These are phyloP conservation scores for Arrhamphus sclerolepis DNA, from an alignment of 2,797 vertebrate species.

Conservation along the genomic window DNA sequence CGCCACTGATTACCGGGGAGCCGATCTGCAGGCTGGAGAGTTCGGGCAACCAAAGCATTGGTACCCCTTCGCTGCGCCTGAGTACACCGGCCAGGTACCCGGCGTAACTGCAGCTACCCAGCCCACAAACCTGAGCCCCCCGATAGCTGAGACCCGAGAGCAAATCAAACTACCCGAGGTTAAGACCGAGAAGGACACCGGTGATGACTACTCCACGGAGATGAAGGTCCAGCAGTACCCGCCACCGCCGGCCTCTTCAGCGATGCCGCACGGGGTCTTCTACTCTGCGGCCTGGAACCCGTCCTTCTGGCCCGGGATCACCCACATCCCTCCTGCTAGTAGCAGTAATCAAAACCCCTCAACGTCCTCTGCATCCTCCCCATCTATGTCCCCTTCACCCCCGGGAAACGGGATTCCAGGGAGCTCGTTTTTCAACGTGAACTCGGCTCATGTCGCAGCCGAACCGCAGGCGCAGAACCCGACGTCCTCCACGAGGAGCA, in stretches of 20 bases:
- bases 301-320: conserved; percentile 82
- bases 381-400: conserved; percentile 77
- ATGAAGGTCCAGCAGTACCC: conserved; percentile 68
- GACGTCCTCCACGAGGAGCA: conserved; percentile 73
- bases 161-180: conserved; percentile 78
- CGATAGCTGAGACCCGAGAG: conserved; percentile 73
- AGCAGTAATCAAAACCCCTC: conserved; percentile 53
- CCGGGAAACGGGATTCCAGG: conserved; percentile 54
- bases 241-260: conserved; percentile 47
- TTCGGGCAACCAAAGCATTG: conserved; percentile 79
- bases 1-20: conserved; percentile 71
- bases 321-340: conserved; percentile 67
- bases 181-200: conserved; percentile 74
- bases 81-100: conserved; percentile 79
- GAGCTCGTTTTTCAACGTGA: conserved; percentile 62
- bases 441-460: conserved; percentile 40
- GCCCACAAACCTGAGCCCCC: conserved; percentile 71
- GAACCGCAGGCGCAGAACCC: conserved; percentile 62
- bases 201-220: conserved; percentile 63
- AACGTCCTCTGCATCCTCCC: conserved; percentile 70
- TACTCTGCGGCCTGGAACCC: conserved; percentile 80
- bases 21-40: conserved; percentile 74
- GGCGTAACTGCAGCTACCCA: conserved; percentile 66
- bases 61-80: conserved; percentile 81
- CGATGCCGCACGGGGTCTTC: conserved; percentile 74